Evolutionary conservation across 2,113 vertebrate species (phyloP), one percentile per base, ranked within the genome.

Genomic region (Mormyrus lacerda): DNA sequence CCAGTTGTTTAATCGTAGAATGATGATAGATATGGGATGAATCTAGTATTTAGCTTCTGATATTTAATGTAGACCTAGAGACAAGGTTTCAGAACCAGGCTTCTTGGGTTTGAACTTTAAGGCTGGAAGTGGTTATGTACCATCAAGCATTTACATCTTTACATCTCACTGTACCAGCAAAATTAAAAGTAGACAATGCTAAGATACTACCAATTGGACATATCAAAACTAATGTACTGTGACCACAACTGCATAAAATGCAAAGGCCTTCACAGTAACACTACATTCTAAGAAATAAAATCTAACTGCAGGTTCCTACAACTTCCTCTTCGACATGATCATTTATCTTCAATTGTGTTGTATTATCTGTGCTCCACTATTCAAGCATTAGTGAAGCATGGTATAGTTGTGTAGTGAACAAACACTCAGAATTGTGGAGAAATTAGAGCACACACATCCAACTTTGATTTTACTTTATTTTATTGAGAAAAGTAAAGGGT

Each of bases 401-500:
- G 15, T 17, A 53, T 39, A 55, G n/a, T 50, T 24, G 47, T 87
- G 47, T 87, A 51, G 48, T 88, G 44, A 35, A 79, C 11, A 48
- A 51, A 35, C 45, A 51, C 27, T 79, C 61, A 69, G 45, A 88
- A 88, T 53, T 51, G 31, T 31, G 15, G 45, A 65, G 69, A 45
- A 69, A 73, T 45, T 35, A 90, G 90, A 55, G 87, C 82, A 90
- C 9, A 48, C 8, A 15, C 7, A 19, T 21, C 19, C 45, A 87
- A 24, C 79, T 39, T 90, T 9, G 89, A 85, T 27, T 89, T 86
- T 21, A 73, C 45, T 47, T n/a, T 73, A 84, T 47, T 92, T 90
- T 90, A 90, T 86, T 90, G 44, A 91, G 65, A 88, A 85, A 42
- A 91, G 65, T 85, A 85, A 89, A 42, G 21, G 42, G 58, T 51